These are phyloP conservation scores for Rattus norvegicus DNA, from an alignment of 2,113 vertebrate genomes.

Conservation along the genomic window GRCr8 NC_086026.1:91774001-91774500, in stretches of 20 bases:
- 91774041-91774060: neutral
- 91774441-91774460: neutral
- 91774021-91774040: neutral
- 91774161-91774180: neutral
- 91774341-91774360: accelerated
- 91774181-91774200: neutral
- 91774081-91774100: neutral
- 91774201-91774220: neutral
- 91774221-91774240: neutral
- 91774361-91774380: neutral
- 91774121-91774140: neutral
- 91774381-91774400: neutral
- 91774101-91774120: neutral
- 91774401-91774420: neutral
- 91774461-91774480: neutral
- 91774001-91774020: neutral
- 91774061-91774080: neutral
- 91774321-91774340: neutral
- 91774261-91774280: too few relatives aligned
- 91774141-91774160: neutral
- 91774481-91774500: neutral
- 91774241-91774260: too few relatives aligned
- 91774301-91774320: neutral
- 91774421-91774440: neutral
- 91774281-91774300: too few relatives aligned